phyloP scores from a whole-genome alignment of 2,113 vertebrate genomes.

The Regulus satrapa region DNA sequence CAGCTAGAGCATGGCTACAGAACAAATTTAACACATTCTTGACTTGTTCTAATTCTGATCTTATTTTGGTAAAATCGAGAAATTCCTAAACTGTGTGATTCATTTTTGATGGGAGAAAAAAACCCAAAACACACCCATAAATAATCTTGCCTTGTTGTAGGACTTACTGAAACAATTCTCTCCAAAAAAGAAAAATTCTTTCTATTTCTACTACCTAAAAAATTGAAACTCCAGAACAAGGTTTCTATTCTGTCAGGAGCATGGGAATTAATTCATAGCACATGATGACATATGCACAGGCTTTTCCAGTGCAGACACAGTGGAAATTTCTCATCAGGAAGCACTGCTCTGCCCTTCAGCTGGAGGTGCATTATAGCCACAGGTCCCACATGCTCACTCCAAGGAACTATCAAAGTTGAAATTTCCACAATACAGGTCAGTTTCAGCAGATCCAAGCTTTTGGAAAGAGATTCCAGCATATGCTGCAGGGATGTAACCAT shows the following conservation, averaged over 20 bases:
- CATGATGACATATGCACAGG: not conserved
- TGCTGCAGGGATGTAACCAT: not conserved
- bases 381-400: not conserved
- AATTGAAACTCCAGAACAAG: not conserved
- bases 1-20: not conserved
- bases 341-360: not conserved
- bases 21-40: not conserved
- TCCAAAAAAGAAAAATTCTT: not conserved
- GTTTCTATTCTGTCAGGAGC: not conserved
- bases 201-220: not conserved
- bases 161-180: not conserved
- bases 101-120: not conserved
- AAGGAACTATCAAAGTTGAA: not conserved
- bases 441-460: not conserved
- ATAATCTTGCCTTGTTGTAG: not conserved
- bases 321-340: not conserved
- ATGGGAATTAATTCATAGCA: not conserved
- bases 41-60: not conserved
- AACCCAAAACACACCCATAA: not conserved
- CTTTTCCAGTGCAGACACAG: not conserved
- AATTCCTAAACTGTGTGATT: not conserved
- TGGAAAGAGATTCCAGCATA: not conserved
- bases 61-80: not conserved
- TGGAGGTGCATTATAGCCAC: not conserved
- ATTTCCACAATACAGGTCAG: not conserved